Evolutionary conservation across 1,140 invertebrate species (phyloP), one percentile per base, ranked within the genome.

Genomic region (Cotesia glomerata): DNA sequence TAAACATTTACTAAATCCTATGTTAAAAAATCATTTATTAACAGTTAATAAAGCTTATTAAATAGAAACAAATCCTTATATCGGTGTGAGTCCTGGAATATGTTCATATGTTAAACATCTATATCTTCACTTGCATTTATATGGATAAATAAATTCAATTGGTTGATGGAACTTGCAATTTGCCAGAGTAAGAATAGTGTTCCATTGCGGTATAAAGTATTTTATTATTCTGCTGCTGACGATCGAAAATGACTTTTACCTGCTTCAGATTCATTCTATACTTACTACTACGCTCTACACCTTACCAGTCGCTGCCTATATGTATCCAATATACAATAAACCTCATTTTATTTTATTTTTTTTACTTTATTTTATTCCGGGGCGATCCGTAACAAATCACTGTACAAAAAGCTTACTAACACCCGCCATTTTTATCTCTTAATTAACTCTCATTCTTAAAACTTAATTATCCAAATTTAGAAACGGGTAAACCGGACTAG

Each of bases 391-490:
- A 65, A 69, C 58, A 56, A 74, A 74, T 72, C 62, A 64, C 65
- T 13, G 32, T 26, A 67, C 36, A 63, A 71, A 71, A 71, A 49
- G 51, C 36, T 49, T 32, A 49, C 18, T 16, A 56, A 56, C 39
- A 71, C 66, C 36, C 32, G 16, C 26, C 59, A 71, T 71, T 72
- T 72, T 72, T 66, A 72, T 72, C 62, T 72, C 71, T 72, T 72
- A 72, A 67, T 72, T 72, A 72, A 72, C 64, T 62, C 54, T 52
- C 32, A n/a, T 54, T 18, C 56, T 58, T 58, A 26, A 58, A 58
- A 58, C 18, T 58, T 58, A 58, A 58, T 58, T 58, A 58, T 45
- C 56, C 1, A 11, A 26, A 11, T 58, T 18, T 16, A 58, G 14
- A 18, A 18, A 26, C 14, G 16, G 8, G 4, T 8, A 58, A 16